Percentiles rank a stretch among this genome's conserved stretches.
Conservation (phyloP, 2,888 invertebrate species). For the Yponomeuta plumbellus region DNA sequence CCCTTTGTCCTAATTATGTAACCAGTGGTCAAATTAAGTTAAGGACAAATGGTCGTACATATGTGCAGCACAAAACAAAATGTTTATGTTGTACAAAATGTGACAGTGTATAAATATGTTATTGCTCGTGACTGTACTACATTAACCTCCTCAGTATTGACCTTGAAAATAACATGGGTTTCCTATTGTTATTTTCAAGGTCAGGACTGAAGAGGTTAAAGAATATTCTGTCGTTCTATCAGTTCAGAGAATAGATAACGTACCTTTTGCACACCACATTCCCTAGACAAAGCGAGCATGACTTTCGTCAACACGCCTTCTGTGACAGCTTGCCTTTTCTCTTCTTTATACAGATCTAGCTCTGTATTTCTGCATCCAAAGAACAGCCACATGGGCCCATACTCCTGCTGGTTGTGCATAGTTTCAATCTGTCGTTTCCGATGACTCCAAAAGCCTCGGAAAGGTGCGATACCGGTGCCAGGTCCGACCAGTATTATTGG, state of each 20-base stretch:
- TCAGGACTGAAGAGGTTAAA: too few species aligned
- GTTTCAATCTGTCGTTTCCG: constrained; percentile 55
- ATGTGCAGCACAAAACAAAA: too few species aligned
- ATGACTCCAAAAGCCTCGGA: constrained; percentile 96
- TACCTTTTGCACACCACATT: constrained; percentile 84
- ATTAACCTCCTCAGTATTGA: too few species aligned
- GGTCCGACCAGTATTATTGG: constrained; percentile 93
- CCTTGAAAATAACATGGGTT: too few species aligned
- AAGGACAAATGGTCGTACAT: too few species aligned
- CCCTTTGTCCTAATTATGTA: too few species aligned
- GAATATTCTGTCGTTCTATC: background rate
- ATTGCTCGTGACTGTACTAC: too few species aligned
- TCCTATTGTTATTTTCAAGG: too few species aligned
- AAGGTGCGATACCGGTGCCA: constrained; percentile 96
- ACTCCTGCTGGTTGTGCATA: constrained; percentile 31
- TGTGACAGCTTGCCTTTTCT: constrained; percentile 82
- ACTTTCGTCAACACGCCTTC: constrained; percentile 83
- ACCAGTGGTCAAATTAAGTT: too few species aligned
- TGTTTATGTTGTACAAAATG: too few species aligned
- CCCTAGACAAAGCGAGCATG: constrained; percentile 88
- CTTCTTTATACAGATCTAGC: constrained; percentile 88
- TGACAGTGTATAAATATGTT: too few species aligned
- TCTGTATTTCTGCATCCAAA: constrained; percentile 89
- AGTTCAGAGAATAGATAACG: constrained; percentile 3
- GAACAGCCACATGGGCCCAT: constrained; percentile 83